Conservation (phyloP, 2,797 vertebrate species). For the Betta splendens region DNA sequence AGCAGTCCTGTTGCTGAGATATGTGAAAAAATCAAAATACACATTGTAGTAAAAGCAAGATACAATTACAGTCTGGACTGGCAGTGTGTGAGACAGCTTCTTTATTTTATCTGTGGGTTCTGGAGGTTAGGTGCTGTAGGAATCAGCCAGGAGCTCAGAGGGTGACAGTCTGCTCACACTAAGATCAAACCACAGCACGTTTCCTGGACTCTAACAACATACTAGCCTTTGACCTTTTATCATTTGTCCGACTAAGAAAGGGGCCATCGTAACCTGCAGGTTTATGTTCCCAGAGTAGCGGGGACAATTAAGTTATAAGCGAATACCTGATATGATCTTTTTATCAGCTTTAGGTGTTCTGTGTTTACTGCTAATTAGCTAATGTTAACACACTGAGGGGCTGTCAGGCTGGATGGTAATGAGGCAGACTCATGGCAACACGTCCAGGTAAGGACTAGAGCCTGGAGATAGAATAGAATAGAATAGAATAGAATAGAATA, state of each 20-base stretch:
- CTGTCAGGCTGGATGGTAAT: too few species aligned
- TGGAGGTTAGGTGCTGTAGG: background rate
- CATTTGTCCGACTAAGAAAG: too few species aligned
- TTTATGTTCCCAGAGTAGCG: too few species aligned
- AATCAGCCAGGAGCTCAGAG: background rate
- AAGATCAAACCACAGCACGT: background rate
- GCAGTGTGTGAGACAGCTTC: background rate
- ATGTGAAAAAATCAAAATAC: too few species aligned
- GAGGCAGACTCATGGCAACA: background rate
- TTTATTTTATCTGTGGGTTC: background rate
- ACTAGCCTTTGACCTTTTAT: slow-evolving; percentile 8
- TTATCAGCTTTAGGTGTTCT: background rate
- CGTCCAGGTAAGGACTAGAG: too few species aligned
- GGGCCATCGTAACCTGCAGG: too few species aligned
- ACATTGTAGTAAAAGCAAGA: background rate
- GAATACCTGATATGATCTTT: background rate
- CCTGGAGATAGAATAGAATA: too few species aligned
- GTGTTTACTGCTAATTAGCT: background rate
- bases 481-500: too few species aligned
- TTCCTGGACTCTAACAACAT: background rate
- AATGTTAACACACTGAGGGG: background rate
- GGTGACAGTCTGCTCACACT: background rate
- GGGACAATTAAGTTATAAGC: too few species aligned
- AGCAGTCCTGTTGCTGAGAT: background rate
- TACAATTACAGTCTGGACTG: background rate